Base-by-base conservation (phyloP, 2,888 invertebrate species). In the Horisme vitalbata region DNA sequence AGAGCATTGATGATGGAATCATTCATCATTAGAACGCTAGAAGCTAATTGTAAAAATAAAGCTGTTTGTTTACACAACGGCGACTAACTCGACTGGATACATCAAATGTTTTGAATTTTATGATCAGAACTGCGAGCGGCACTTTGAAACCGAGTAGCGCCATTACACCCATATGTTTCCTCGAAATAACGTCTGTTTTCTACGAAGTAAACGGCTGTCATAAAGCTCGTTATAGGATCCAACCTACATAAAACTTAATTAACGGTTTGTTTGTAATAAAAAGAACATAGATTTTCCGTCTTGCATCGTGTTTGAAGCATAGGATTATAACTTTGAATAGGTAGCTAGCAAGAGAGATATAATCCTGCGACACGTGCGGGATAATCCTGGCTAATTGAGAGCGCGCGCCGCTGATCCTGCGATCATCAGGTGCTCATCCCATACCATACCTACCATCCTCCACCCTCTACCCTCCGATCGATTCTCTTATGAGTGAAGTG, bases 131-230 rank as follows among this genome's bases (percentile, higher is more conserved):
- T 60, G 72, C 62, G 76, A 61, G 83, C 86, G 87, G 88, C 84
- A 79, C 86, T 88, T 87, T 88, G 84, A 85, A 77, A 77, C 67
- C 67, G 79, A 81, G 79, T 70, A 88, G 85, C 81, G 80, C 82
- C 86, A 82, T 83, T 79, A 74, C 76, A 70, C 73, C 81, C 88
- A 89, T 81, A 84, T 88, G 88, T 78, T 88, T 89, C 88, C 88
- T 86, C 76, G 88, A 87, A 89, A 75, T 81, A 75, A 84, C 78
- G 86, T 87, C 86, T 89, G 88, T 84, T 87, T 88, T 88, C 88
- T 78, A 73, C 79, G 86, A 87, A 88, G 69, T 79, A 82, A 85
- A 84, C 77, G 70, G 60, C 81, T 65, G 75, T 80, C 83, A 73
- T 88, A 86, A 89, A 89, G 77, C 79, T 68, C 65, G 65, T 73